phyloP scores from a whole-genome alignment of 2,113 vertebrate species.

The Myrmecophaga tridactyla region DNA sequence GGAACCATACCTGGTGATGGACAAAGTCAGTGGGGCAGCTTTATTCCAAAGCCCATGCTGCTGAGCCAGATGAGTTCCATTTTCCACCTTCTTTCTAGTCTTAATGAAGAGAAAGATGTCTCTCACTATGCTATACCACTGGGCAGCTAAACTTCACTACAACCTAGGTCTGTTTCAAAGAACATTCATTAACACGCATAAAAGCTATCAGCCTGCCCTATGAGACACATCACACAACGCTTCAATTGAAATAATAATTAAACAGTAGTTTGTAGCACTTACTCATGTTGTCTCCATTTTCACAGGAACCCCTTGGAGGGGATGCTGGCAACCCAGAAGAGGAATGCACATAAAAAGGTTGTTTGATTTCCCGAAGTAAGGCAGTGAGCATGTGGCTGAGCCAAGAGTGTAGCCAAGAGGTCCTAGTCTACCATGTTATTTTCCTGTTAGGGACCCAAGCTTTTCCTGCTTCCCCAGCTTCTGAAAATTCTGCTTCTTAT shows the following conservation, averaged over 20 bases:
- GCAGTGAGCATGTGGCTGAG: background rate
- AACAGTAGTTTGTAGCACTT: background rate
- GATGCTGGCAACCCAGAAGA: background rate
- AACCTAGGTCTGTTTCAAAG: background rate
- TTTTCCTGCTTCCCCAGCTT: background rate
- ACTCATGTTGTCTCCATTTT: background rate
- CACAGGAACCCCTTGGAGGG: background rate
- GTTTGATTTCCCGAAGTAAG: background rate
- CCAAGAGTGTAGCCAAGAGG: background rate
- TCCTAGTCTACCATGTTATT: background rate
- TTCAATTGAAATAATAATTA: background rate
- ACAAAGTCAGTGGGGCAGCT: background rate
- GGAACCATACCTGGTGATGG: background rate
- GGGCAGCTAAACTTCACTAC: background rate
- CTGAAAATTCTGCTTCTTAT: background rate
- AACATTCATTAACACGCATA: background rate
- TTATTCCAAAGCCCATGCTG: background rate
- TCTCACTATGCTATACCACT: background rate
- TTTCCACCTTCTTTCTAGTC: background rate
- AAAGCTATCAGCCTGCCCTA: background rate
- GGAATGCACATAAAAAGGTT: background rate
- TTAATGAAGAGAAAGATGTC: background rate
- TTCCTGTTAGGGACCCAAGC: background rate
- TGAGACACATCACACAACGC: background rate
- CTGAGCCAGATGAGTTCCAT: too few relatives aligned